Percentiles rank a stretch among this genome's conserved stretches.
phyloP scores from a whole-genome alignment of 2,797 vertebrate species.

The Alcedo quadribrachys region DNA sequence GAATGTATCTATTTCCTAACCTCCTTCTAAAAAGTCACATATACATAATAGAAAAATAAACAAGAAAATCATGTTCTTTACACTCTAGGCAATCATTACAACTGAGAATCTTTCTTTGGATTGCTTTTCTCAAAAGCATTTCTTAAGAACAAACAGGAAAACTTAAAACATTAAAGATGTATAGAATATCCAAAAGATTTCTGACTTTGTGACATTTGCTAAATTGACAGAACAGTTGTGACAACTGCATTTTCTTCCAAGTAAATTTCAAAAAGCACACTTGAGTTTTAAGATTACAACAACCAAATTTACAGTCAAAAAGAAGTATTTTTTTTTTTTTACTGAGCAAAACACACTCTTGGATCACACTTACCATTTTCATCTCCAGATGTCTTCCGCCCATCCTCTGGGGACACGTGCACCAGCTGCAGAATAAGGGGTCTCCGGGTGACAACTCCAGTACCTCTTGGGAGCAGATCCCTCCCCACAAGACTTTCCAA shows the following conservation, averaged over 20 bases:
- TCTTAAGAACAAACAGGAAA: background rate
- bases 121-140: background rate
- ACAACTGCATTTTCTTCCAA: background rate
- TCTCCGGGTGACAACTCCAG: conserved; percentile 94
- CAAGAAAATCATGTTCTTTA: background rate
- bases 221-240: background rate
- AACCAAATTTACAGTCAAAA: background rate
- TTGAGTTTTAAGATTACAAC: background rate
- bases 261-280: background rate
- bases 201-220: background rate
- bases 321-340: background rate
- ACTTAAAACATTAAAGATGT: background rate
- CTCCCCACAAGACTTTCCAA: conserved; percentile 95
- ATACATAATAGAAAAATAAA: background rate
- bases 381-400: conserved; percentile 87
- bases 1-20: background rate
- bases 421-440: conserved; percentile 97
- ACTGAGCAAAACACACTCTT: background rate
- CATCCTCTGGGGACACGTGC: conserved; percentile 91
- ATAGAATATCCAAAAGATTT: background rate
- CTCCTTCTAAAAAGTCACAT: background rate
- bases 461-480: conserved; percentile 94
- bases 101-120: background rate
- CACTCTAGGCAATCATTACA: background rate
- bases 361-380: conserved; percentile 88